Base-by-base conservation (phyloP, 2,113 vertebrate species). In the Paramormyrops kingsleyae region DNA sequence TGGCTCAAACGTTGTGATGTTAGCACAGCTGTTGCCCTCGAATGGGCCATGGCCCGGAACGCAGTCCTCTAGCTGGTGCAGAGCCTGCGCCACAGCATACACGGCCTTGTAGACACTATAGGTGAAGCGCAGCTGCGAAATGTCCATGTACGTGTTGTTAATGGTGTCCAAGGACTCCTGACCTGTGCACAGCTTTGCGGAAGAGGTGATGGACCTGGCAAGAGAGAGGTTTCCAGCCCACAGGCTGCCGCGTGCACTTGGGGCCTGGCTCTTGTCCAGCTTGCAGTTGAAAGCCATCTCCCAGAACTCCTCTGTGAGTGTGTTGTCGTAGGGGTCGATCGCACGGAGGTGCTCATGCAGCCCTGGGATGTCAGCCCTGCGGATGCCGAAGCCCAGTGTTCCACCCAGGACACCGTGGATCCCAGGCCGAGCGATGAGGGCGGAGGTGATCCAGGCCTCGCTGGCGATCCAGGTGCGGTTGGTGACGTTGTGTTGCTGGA, bases 71-170 rank as follows among this genome's bases (percentile, higher is more conserved):
- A 97, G 92, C 83, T 93, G 90, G 92, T 97, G 96, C 59, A 97
- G 91, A 6, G 96, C 96, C 0, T 96, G 24, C 2, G 97, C 97
- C 92, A 98, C 95, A 1, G 96, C 94, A 35, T 97, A 97, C 84
- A 98, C 96, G 0, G 97, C 94, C 92, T 97, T 97, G 89, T 96
- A 97, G 13, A 97, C 97, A 27, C 97, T 97, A 94, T 97, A 97
- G 0, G 96, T 97, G 83, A 97, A 94, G 39, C 97, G 94, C 88
- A 97, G 92, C 94, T 97, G 96, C 3, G 96, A 97, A 49, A 97
- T 93, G 90, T 97, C 97, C 17, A 95, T 93, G 91, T 96, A 97
- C 0, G 96, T 97, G 90, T 96, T 97, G 5, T 93, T 94, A 87
- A 97, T 93, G 39, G 91, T 89, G 52, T 91, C 92, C 90, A 97